phyloP scores from a whole-genome alignment of 2,113 vertebrate genomes.

The Zosterops borbonicus region DNA sequence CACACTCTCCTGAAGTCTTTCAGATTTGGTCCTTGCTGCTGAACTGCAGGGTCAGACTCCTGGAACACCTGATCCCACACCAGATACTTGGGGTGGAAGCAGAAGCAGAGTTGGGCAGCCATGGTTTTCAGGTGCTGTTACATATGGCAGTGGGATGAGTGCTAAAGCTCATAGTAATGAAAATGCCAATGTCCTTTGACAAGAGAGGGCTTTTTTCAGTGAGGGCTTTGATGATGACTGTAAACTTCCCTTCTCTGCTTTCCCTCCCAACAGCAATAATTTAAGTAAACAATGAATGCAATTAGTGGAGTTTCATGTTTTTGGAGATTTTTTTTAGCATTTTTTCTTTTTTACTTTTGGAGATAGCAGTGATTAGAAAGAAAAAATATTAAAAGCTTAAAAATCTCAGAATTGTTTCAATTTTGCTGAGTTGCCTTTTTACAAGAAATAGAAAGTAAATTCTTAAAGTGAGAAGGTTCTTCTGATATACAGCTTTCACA shows the following conservation, averaged over 20 bases:
- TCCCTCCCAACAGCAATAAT: not conserved
- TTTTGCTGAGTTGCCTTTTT: not conserved
- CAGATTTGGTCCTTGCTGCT: not conserved
- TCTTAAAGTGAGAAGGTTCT: not conserved
- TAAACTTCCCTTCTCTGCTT: not conserved
- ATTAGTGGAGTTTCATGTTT: not conserved
- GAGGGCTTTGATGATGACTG: not conserved
- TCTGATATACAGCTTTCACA: not conserved
- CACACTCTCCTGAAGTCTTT: not conserved
- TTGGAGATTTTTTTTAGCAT: not conserved
- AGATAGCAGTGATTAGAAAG: not conserved
- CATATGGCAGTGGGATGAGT: not conserved
- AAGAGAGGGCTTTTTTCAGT: not conserved
- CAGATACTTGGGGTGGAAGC: not conserved
- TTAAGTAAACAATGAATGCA: not conserved
- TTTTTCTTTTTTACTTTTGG: not conserved
- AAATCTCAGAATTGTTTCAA: not conserved
- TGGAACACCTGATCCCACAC: no score
- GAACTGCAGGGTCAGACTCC: not conserved
- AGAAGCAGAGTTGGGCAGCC: not conserved
- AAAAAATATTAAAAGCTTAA: not conserved
- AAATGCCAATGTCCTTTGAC: not conserved
- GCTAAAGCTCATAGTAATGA: not conserved
- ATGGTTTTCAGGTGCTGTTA: not conserved
- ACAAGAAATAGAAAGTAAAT: not conserved